A percentile compares a stretch with the other conserved stretches of the same genome.
phyloP scores from a whole-genome alignment of 2,113 vertebrate species.

The Channa argus region DNA sequence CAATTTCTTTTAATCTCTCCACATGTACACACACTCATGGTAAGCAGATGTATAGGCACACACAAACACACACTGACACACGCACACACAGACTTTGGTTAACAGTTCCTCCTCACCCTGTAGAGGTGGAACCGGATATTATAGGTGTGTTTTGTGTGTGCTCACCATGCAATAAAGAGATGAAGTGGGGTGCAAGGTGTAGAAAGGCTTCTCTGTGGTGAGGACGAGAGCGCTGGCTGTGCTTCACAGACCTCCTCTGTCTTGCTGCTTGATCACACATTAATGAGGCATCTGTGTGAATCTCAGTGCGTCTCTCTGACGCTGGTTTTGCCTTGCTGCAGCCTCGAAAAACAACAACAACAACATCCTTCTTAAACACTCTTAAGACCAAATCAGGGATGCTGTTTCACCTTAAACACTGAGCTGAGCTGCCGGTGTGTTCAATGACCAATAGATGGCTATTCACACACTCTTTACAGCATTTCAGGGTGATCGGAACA shows the following conservation, averaged over 20 bases:
- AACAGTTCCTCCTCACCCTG: slow-evolving; percentile 41
- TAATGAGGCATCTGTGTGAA: slow-evolving; percentile 81
- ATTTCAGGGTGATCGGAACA: slow-evolving; percentile 25
- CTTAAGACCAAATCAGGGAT: slow-evolving; percentile 54
- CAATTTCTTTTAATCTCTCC: slow-evolving; percentile 67
- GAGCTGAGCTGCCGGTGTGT: slow-evolving; percentile 38
- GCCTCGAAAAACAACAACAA: slow-evolving; percentile 69
- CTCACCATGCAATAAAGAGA: slow-evolving; percentile 71
- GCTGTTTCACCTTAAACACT: slow-evolving; percentile 59
- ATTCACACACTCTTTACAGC: slow-evolving; percentile 58
- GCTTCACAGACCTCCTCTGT: slow-evolving; percentile 83
- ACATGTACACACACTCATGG: slow-evolving; percentile 15
- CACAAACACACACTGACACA: slow-evolving; percentile 29
- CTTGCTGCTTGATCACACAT: slow-evolving; percentile 75
- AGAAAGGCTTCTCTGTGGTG: slow-evolving; percentile 82
- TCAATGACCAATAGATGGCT: slow-evolving; percentile 64
- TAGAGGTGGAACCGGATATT: slow-evolving; percentile 78
- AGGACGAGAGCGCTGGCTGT: slow-evolving; percentile 67
- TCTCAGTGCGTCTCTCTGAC: slow-evolving; percentile 64
- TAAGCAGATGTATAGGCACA: slow-evolving; percentile 20
- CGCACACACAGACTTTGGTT: slow-evolving; percentile 28
- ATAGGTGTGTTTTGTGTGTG: slow-evolving; percentile 72
- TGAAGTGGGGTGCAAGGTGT: slow-evolving; percentile 63
- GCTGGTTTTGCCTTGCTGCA: slow-evolving; percentile 49
- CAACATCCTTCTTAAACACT: slow-evolving; percentile 60